Conservation (phyloP, 2,888 invertebrate species). For the Drosophila phalerata region DNA sequence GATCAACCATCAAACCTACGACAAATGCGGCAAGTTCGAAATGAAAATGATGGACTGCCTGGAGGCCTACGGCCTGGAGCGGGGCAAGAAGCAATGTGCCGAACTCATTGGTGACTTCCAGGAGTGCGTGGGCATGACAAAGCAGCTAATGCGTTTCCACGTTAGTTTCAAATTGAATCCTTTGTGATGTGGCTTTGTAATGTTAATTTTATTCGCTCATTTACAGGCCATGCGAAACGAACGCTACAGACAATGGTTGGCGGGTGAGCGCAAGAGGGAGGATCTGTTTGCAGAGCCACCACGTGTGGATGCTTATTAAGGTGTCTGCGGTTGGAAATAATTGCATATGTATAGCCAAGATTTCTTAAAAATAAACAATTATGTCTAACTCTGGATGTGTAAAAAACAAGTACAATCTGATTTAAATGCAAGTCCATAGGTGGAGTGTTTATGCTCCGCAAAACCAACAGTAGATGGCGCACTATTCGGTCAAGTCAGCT, state of each 20-base stretch:
- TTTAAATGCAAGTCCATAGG: too few species aligned
- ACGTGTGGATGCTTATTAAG: conserved; percentile 87
- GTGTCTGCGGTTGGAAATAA: conserved; percentile 12
- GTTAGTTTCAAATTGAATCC: conserved; percentile 81
- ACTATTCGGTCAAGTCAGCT: too few species aligned
- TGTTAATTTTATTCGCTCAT: background rate
- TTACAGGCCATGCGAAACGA: conserved; percentile 88
- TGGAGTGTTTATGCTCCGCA: too few species aligned
- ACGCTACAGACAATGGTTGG: conserved; percentile 87
- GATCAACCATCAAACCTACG: conserved; percentile 89
- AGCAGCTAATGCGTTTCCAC: conserved; percentile 88
- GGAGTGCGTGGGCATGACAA: conserved; percentile 89
- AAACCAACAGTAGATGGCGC: too few species aligned
- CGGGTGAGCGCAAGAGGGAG: conserved; percentile 87
- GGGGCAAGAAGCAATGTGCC: conserved; percentile 88
- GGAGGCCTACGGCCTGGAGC: conserved; percentile 92
- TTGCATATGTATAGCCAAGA: conserved; percentile 54
- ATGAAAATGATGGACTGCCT: conserved; percentile 91
- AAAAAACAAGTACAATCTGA: too few species aligned
- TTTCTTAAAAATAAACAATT: conserved; percentile 68
- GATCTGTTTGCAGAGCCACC: conserved; percentile 87
- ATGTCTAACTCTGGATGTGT: conserved; percentile 19
- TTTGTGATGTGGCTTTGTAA: background rate
- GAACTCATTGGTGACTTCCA: conserved; percentile 89
- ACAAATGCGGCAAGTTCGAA: conserved; percentile 89